Evolutionary conservation across 2,113 vertebrate genomes (phyloP), one percentile per base, ranked within the genome.

Genomic region (Calonectris borealis): DNA sequence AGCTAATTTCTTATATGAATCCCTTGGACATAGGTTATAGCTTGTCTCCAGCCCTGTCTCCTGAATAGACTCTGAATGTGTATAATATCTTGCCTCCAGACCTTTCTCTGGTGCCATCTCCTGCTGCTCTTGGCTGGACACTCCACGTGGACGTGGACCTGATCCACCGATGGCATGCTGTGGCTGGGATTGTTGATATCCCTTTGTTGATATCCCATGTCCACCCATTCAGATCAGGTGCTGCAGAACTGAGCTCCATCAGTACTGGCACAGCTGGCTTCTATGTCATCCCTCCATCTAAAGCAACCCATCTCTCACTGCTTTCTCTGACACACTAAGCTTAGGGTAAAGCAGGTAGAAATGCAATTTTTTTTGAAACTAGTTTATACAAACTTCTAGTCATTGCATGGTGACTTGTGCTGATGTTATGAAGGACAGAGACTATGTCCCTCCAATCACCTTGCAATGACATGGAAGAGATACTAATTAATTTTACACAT

Each of bases 131-230:
- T 92, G 42, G 18, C 22, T 80, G 42, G 31, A 48, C 20, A 34
- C 2, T 94, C 32, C 19, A 61, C 12, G 12, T 49, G 8, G 26
- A 51, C 5, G 26, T 65, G 27, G 31, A 54, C 22, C 12, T 76
- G 11, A 76, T 34, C 20, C 21, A 40, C 9, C 3, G 0, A 18
- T 66, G 21, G 7, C 22, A 32, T 29, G 2, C 3, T 21, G 10
- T 44, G 5, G 36, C 13, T 25, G 38, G 26, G 10, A 16, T 15
- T 60, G 31, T 76, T 36, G n/a, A 60, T 36, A 60, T 60, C 22
- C 58, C 22, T 60, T 60, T 60, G n/a, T n/a, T n/a, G n/a, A n/a
- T n/a, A n/a, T n/a, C 34, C n/a, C 9, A 10, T 36, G 34, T 36
- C n/a, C n/a, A 60, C 6, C 21, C 58, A 36, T 13, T 14, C 9